Conservation (phyloP, 2,888 invertebrate genomes). For the Pseudococcus viburni region DNA sequence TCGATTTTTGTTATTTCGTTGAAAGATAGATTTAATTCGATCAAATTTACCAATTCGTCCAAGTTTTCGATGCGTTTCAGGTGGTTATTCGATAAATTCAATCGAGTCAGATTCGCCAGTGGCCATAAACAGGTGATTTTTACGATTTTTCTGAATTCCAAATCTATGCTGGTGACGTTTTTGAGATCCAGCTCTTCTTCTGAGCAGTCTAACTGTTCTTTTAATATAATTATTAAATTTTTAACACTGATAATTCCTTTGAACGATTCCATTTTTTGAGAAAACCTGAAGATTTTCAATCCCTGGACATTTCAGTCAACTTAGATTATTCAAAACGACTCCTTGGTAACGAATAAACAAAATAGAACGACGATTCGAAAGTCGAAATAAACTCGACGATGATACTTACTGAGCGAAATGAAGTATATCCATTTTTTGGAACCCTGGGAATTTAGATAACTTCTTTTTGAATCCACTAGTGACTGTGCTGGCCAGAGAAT, state of each 20-base stretch:
- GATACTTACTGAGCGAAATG: conserved; percentile 76
- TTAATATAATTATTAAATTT: conserved; percentile 1
- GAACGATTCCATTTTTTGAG: background rate
- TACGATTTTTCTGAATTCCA: conserved; percentile 52
- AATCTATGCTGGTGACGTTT: conserved; percentile 6
- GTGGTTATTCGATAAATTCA: conserved; percentile 43
- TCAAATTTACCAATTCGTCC: conserved; percentile 17
- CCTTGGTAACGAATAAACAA: background rate
- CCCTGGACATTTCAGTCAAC: background rate
- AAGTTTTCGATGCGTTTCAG: conserved; percentile 59
- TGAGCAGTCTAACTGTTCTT: conserved; percentile 38
- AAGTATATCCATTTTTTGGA: conserved; percentile 79
- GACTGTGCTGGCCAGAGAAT: conserved; percentile 79
- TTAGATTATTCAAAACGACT: background rate
- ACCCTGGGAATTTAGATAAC: conserved; percentile 79
- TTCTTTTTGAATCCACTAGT: conserved; percentile 78
- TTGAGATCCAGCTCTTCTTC: conserved; percentile 56
- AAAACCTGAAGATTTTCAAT: background rate
- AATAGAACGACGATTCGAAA: conserved; percentile 70
- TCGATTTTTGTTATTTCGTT: conserved; percentile 57
- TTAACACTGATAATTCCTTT: conserved; percentile 61
- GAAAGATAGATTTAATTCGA: conserved; percentile 53
- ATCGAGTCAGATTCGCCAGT: conserved; percentile 27
- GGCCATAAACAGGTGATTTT: conserved; percentile 63
- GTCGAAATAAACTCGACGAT: background rate